A percentile compares a stretch with the other conserved stretches of the same genome.
Conservation (phyloP, 2,113 vertebrate genomes). For the Callorhinus ursinus region DNA sequence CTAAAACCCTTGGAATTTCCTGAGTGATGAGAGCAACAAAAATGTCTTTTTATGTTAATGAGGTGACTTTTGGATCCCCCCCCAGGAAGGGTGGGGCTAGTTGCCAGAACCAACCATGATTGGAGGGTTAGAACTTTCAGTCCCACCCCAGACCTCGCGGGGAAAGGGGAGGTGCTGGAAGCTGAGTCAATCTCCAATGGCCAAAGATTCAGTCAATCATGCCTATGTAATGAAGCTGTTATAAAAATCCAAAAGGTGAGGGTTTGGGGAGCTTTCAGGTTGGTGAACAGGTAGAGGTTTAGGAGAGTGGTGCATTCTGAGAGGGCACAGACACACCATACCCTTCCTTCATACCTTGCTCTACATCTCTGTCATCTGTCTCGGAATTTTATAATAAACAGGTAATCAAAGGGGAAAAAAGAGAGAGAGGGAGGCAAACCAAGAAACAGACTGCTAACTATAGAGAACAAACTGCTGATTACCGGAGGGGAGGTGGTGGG, state of each 20-base stretch:
- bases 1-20: neutral
- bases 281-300: neutral
- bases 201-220: neutral
- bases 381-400: neutral
- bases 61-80: neutral
- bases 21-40: neutral
- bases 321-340: neutral
- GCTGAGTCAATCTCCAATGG: neutral
- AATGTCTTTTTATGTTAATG: neutral
- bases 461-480: neutral
- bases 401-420: neutral
- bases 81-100: neutral
- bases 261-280: neutral
- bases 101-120: neutral
- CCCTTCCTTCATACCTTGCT: neutral
- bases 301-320: neutral
- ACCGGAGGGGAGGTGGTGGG: neutral
- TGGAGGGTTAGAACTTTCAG: neutral
- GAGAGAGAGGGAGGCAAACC: neutral
- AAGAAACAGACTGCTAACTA: neutral
- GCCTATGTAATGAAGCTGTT: neutral
- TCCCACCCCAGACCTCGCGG: neutral
- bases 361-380: neutral
- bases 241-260: neutral
- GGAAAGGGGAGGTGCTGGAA: neutral